Evolutionary conservation across 2,888 invertebrate species (phyloP).

Genomic region (Heterodera filipjevi): DNA sequence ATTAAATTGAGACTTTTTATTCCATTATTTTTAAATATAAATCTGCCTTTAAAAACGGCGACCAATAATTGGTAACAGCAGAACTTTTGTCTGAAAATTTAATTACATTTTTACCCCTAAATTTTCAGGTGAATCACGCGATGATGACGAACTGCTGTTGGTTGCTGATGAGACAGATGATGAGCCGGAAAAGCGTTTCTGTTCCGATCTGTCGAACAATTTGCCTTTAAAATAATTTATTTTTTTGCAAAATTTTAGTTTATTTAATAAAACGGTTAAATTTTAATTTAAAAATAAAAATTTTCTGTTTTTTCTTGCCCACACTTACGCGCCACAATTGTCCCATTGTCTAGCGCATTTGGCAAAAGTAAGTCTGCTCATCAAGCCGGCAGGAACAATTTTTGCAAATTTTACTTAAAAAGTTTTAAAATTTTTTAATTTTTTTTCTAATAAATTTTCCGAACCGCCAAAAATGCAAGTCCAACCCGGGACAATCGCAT

Average conservation of each 20-base stretch:
- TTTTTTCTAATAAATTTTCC: not conserved
- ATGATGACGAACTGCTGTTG: not conserved
- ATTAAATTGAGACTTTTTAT: no score
- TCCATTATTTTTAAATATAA: no score
- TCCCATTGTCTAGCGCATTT: conserved; percentile 54
- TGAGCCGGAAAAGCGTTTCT: not conserved
- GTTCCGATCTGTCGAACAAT: conserved; percentile 19
- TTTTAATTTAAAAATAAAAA: not conserved
- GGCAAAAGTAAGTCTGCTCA: conserved; percentile 76
- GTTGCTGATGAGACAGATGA: not conserved
- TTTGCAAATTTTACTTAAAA: no score
- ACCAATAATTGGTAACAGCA: no score
- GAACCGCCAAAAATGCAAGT: conserved; percentile 71
- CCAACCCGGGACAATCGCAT: conserved; percentile 76
- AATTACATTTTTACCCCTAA: not conserved
- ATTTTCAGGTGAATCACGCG: conserved; percentile 4
- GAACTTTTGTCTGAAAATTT: no score
- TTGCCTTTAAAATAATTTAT: conserved; percentile 18
- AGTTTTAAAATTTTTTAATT: conserved; percentile 8
- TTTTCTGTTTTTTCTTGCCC: not conserved
- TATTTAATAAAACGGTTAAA: no score
- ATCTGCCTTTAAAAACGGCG: no score
- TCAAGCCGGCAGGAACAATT: conserved; percentile 85
- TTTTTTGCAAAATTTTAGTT: no score
- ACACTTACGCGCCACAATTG: conserved; percentile 46